Percentiles rank a stretch among this genome's conserved stretches.
Conservation (phyloP, 2,888 invertebrate species). For the Melieria picta region DNA sequence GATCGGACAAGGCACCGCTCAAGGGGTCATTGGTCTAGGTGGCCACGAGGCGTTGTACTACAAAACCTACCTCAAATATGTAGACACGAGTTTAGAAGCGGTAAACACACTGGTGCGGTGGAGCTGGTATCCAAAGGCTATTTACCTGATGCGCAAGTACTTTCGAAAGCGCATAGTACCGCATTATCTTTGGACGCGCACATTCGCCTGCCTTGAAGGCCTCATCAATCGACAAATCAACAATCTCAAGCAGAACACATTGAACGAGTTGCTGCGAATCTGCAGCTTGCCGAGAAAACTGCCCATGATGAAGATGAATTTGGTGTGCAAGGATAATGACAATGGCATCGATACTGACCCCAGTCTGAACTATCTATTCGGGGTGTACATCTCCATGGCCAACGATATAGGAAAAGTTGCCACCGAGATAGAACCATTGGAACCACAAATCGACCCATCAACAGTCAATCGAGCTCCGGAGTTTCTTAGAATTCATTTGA, state of each 20-base stretch:
- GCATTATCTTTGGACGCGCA: conserved; percentile 52
- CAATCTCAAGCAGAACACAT: conserved; percentile 74
- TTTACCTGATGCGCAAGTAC: conserved; percentile 58
- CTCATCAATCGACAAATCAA: conserved; percentile 73
- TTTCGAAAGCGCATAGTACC: conserved; percentile 57
- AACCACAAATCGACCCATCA: conserved; percentile 64
- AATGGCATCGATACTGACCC: conserved; percentile 70
- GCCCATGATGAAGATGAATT: conserved; percentile 72
- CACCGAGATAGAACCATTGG: conserved; percentile 72
- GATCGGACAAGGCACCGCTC: conserved; percentile 40
- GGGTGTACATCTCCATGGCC: conserved; percentile 71
- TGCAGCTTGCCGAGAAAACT: conserved; percentile 69
- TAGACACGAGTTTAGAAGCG: conserved; percentile 59
- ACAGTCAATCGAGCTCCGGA: conserved; percentile 66
- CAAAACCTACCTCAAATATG: conserved; percentile 54
- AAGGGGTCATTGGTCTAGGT: conserved; percentile 49
- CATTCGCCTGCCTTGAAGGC: conserved; percentile 66
- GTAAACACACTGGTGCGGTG: conserved; percentile 62
- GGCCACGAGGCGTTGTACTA: conserved; percentile 52
- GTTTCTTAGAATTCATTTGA: conserved; percentile 71
- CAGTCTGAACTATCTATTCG: conserved; percentile 69
- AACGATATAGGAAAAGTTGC: conserved; percentile 70
- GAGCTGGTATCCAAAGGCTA: conserved; percentile 65
- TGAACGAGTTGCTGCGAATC: conserved; percentile 71
- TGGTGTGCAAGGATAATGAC: conserved; percentile 48